Evolutionary conservation across 2,113 vertebrate species (phyloP).

Genomic region (Anser cygnoides): DNA sequence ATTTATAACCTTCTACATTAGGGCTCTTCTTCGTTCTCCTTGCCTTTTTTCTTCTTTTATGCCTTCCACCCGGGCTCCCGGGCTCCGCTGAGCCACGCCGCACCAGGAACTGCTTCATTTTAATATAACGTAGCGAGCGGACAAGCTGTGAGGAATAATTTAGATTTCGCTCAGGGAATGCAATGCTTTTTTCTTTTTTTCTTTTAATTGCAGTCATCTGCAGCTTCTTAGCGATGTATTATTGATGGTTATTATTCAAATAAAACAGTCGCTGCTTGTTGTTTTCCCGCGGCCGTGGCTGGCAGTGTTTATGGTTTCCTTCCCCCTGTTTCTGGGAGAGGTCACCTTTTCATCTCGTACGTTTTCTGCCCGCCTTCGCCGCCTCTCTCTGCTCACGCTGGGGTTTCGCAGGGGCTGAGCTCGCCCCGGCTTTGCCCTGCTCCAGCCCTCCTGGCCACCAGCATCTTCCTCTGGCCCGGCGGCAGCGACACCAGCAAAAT

Average conservation of each 20-base stretch:
- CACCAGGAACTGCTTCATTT: slow-evolving; percentile 43
- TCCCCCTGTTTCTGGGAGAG: neutral
- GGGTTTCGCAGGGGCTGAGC: neutral
- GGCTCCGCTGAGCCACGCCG: neutral
- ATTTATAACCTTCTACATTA: slow-evolving; percentile 50
- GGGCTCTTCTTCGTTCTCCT: neutral
- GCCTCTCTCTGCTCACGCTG: fast-evolving
- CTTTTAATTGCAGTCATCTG: slow-evolving; percentile 75
- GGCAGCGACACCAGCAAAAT: neutral
- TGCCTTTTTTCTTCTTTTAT: neutral
- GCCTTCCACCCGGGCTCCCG: slow-evolving; percentile 12
- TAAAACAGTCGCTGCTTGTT: neutral
- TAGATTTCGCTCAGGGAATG: slow-evolving; percentile 61
- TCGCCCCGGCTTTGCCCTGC: neutral
- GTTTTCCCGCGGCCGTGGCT: neutral
- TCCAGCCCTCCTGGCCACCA: neutral
- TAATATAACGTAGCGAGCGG: slow-evolving; percentile 36
- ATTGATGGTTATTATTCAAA: slow-evolving; percentile 72
- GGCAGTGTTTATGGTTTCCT: neutral
- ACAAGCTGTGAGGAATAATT: slow-evolving; percentile 72
- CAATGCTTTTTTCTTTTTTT: slow-evolving; percentile 56
- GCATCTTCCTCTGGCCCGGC: neutral
- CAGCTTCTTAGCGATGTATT: slow-evolving; percentile 69
- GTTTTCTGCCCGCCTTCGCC: neutral
- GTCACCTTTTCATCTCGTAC: neutral